These are phyloP conservation scores for Cyclophora punctaria DNA, from an alignment of 2,888 invertebrate species.

Conservation along the genomic window DNA sequence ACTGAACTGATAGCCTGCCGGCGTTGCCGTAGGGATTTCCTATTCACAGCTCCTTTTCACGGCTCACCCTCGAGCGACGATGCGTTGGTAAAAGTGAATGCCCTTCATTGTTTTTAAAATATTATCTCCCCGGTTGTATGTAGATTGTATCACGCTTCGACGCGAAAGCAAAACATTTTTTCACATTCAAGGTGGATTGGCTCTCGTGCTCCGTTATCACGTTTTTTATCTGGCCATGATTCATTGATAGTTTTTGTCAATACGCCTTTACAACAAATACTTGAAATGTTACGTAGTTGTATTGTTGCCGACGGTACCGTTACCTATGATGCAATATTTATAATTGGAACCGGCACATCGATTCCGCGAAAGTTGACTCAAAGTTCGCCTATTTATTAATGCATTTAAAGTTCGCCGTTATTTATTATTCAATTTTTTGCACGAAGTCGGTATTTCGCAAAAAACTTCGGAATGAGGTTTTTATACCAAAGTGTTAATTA, in stretches of 20 bases:
- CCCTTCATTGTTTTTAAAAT: constrained; percentile 65
- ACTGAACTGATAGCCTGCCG: constrained; percentile 57
- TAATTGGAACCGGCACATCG: too few relatives aligned
- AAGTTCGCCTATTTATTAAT: too few relatives aligned
- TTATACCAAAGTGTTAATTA: too few relatives aligned
- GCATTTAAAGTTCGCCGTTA: too few relatives aligned
- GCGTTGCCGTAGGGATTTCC: constrained; percentile 47
- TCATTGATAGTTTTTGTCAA: constrained; percentile 24
- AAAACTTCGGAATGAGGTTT: too few relatives aligned
- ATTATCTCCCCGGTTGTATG: constrained; percentile 52
- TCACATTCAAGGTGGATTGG: constrained; percentile 40
- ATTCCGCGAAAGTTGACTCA: too few relatives aligned
- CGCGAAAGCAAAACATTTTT: constrained; percentile 41
- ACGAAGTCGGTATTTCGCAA: too few relatives aligned
- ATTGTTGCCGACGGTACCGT: too few relatives aligned
- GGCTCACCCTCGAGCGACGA: constrained; percentile 53
- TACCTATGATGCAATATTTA: too few relatives aligned
- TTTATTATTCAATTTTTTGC: too few relatives aligned
- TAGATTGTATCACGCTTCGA: constrained; percentile 47
- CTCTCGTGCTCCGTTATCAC: constrained; percentile 42
- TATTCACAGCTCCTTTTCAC: constrained; percentile 58
- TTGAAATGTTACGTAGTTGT: too few relatives aligned
- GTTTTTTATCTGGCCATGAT: constrained; percentile 32
- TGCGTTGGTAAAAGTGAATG: constrained; percentile 68
- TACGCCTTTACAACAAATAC: too few relatives aligned